Conservation (phyloP, 2,888 invertebrate genomes). For the Chydorus sphaericus region DNA sequence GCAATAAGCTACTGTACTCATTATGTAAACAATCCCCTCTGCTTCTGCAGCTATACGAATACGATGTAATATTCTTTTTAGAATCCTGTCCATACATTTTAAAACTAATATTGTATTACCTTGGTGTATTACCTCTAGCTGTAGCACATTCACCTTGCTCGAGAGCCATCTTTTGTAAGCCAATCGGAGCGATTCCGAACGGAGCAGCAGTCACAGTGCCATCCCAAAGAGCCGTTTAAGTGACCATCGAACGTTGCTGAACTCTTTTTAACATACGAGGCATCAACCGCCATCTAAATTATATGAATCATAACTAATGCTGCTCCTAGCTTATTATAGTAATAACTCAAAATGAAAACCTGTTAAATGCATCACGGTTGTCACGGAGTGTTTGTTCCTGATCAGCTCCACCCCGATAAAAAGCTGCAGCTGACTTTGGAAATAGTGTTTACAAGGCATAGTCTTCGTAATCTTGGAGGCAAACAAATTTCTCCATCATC, state of each 20-base stretch:
- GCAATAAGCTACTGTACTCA: slow-evolving; percentile 73
- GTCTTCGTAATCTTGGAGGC: slow-evolving; percentile 60
- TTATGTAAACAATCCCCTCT: slow-evolving; percentile 56
- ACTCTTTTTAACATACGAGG: slow-evolving; percentile 65
- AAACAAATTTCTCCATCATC: slow-evolving; percentile 41
- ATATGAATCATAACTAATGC: slow-evolving; percentile 14
- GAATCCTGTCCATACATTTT: no score
- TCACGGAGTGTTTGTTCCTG: slow-evolving; percentile 54
- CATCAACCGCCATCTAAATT: slow-evolving; percentile 56
- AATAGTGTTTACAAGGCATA: slow-evolving; percentile 47
- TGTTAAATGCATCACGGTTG: slow-evolving; percentile 58
- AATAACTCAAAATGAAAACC: no score
- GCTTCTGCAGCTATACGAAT: slow-evolving; percentile 55
- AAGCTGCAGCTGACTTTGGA: slow-evolving; percentile 56
- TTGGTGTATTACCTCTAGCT: neutral
- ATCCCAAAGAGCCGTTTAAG: slow-evolving; percentile 47
- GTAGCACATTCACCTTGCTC: slow-evolving; percentile 74
- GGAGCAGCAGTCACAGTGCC: no score
- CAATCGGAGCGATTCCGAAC: slow-evolving; percentile 67
- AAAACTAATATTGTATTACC: no score
- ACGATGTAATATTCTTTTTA: neutral
- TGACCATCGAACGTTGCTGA: slow-evolving; percentile 42
- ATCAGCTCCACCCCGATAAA: slow-evolving; percentile 74
- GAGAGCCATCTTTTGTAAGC: slow-evolving; percentile 84
- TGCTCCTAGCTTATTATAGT: neutral